Conservation (phyloP, 2,113 vertebrate species). For the Poeciliopsis prolifica region DNA sequence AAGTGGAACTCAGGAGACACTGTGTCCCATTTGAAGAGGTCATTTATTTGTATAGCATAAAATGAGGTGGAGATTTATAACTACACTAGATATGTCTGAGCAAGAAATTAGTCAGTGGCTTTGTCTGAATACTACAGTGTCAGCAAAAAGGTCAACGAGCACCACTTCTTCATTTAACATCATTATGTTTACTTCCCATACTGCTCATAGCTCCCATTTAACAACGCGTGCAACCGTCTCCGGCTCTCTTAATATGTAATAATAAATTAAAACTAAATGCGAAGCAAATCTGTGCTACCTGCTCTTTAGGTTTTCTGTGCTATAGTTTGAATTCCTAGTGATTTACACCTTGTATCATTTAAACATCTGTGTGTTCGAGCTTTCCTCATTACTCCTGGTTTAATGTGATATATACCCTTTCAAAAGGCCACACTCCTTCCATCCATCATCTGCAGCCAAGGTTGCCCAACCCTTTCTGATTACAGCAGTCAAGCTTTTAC, state of each 20-base stretch:
- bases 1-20: conserved; percentile 57
- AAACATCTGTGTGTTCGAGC: conserved; percentile 76
- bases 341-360: conserved; percentile 69
- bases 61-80: conserved; percentile 68
- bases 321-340: conserved; percentile 42
- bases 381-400: conserved; percentile 80
- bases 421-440: conserved; percentile 76
- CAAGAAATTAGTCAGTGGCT: conserved; percentile 63
- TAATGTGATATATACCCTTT: conserved; percentile 83
- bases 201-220: conserved; percentile 19
- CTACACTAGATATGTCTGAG: conserved; percentile 49
- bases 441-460: conserved; percentile 77
- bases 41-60: conserved; percentile 63
- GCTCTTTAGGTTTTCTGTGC: conserved; percentile 26
- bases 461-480: conserved; percentile 72
- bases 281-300: not conserved
- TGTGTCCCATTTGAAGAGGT: conserved; percentile 69
- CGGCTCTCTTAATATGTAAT: conserved; percentile 2
- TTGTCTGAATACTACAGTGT: conserved; percentile 65
- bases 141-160: conserved; percentile 65
- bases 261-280: conserved; percentile 13
- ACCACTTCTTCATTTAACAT: conserved; percentile 58
- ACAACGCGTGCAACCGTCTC: conserved; percentile 14
- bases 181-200: conserved; percentile 47
- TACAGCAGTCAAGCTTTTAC: conserved; percentile 69